phyloP scores from a whole-genome alignment of 2,113 vertebrate species.

The Chamaea fasciata region DNA sequence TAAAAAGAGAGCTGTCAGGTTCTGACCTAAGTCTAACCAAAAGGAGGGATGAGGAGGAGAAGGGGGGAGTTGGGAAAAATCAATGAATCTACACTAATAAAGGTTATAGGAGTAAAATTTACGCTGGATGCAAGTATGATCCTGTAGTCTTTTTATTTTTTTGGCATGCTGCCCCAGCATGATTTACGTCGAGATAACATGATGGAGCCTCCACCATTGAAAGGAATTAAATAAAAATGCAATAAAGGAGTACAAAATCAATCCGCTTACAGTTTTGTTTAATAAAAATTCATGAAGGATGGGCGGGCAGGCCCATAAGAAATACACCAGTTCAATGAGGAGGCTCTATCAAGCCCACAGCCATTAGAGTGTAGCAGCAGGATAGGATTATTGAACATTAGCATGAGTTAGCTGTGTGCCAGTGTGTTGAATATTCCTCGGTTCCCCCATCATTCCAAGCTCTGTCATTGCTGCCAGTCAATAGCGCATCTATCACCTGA shows the following conservation, averaged over 20 bases:
- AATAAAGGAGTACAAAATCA: slow-evolving; percentile 99
- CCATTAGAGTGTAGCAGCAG: slow-evolving; percentile 39
- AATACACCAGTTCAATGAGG: slow-evolving; percentile 78
- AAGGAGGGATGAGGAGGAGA: not conserved
- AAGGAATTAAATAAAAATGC: slow-evolving; percentile 98
- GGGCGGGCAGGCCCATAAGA: slow-evolving; percentile 87
- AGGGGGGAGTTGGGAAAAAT: slow-evolving; percentile 48
- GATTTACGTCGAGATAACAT: slow-evolving; percentile 77
- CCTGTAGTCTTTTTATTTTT: slow-evolving; percentile 70
- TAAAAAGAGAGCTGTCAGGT: slow-evolving; percentile 60
- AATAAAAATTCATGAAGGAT: slow-evolving; percentile 99
- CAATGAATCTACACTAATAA: slow-evolving; percentile 76
- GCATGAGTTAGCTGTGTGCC: slow-evolving; percentile 46
- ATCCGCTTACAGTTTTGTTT: slow-evolving; percentile 99
- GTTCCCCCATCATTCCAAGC: slow-evolving; percentile 65
- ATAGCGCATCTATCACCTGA: slow-evolving; percentile 19
- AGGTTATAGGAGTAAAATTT: slow-evolving; percentile 74
- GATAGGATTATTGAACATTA: slow-evolving; percentile 53
- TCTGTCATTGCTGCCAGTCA: slow-evolving; percentile 61
- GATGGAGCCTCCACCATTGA: slow-evolving; percentile 77
- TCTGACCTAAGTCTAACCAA: slow-evolving; percentile 59
- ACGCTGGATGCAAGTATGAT: slow-evolving; percentile 69
- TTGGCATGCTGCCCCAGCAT: slow-evolving; percentile 73
- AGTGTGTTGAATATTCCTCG: slow-evolving; percentile 49
- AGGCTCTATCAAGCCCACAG: slow-evolving; percentile 62